phyloP scores from a whole-genome alignment of 2,113 vertebrate species.

The Eulacestoma nigropectus region DNA sequence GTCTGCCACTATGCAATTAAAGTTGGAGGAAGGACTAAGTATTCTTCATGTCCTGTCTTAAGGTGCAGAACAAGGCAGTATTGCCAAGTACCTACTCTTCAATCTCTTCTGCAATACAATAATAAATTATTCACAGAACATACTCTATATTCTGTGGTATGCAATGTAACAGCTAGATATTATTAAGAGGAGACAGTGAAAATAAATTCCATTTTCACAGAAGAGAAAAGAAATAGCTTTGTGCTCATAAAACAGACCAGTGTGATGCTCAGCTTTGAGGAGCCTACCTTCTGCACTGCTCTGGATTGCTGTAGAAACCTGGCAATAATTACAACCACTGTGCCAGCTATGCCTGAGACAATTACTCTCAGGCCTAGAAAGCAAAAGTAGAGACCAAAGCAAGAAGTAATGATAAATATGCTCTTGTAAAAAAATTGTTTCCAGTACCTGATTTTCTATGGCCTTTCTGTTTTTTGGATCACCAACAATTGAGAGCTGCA shows the following conservation, averaged over 20 bases:
- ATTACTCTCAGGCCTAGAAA: background rate
- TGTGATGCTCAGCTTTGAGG: background rate
- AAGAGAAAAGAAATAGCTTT: background rate
- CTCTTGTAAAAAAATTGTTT: background rate
- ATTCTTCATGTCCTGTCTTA: background rate
- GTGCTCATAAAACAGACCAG: background rate
- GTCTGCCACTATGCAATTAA: background rate
- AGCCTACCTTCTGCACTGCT: background rate
- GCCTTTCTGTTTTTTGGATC: constrained; percentile 94
- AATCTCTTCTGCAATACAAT: background rate
- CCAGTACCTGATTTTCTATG: constrained; percentile 91
- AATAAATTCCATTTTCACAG: background rate
- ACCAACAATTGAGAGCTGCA: constrained; percentile 88
- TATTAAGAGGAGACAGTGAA: background rate
- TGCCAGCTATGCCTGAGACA: background rate
- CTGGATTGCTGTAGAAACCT: background rate
- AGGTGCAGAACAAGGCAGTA: background rate
- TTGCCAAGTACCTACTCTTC: background rate
- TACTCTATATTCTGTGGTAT: background rate
- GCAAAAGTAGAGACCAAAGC: background rate
- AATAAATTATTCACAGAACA: background rate
- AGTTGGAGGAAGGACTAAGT: background rate
- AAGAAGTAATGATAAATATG: background rate
- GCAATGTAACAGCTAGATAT: background rate
- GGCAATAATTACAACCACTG: background rate